phyloP scores from a whole-genome alignment of 2,113 vertebrate genomes.

The Panurus biarmicus region DNA sequence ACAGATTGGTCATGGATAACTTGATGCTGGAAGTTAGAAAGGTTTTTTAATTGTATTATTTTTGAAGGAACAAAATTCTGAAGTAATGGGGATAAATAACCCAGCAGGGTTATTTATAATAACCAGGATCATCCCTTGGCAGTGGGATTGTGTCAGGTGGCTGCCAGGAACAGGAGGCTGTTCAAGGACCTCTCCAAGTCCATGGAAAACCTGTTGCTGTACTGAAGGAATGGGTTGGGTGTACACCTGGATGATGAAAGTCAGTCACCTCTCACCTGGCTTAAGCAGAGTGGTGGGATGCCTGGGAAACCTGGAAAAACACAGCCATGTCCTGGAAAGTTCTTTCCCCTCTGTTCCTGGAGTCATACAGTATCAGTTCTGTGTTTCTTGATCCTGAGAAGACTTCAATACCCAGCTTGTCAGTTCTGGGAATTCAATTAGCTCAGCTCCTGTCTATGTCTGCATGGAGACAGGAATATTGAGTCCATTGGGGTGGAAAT shows the following conservation, averaged over 20 bases:
- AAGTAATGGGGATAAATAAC: not conserved
- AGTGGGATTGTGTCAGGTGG: not conserved
- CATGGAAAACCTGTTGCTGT: not conserved
- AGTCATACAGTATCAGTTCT: not conserved
- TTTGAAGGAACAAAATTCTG: not conserved
- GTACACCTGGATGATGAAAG: accelerated
- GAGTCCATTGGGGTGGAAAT: not conserved
- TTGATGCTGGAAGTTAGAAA: not conserved
- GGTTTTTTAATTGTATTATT: not conserved
- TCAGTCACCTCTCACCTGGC: not conserved
- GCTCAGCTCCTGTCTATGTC: not conserved
- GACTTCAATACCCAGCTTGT: not conserved
- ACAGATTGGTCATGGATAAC: not conserved
- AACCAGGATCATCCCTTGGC: not conserved
- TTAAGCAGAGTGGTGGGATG: not conserved
- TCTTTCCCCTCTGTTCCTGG: not conserved
- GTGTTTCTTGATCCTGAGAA: not conserved
- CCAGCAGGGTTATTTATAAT: not conserved
- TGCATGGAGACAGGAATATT: not conserved
- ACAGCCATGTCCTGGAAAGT: not conserved
- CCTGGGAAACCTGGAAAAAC: not conserved
- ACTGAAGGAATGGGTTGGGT: not conserved
- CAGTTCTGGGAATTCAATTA: not conserved
- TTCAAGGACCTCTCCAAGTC: not conserved
- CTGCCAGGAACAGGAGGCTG: not conserved